Conservation (phyloP, 1,140 invertebrate genomes). For the Mercenaria mercenaria region DNA sequence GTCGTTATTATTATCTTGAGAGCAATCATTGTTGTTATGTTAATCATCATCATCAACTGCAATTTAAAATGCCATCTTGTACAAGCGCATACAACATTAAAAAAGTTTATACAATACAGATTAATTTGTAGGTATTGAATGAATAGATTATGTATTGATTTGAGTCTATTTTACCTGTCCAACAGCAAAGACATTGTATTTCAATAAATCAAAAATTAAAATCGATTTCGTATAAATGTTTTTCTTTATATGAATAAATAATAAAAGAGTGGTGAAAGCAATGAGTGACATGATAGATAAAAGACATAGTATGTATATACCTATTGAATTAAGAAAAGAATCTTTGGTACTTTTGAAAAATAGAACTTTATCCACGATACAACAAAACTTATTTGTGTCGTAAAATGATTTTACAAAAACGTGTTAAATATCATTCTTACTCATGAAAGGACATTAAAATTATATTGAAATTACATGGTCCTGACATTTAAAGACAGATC, state of each 20-base stretch:
- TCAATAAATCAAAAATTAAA: background rate
- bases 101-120: too few species aligned
- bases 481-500: background rate
- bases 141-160: too few species aligned
- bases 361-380: too few species aligned
- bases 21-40: too few species aligned
- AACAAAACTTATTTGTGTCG: constrained; percentile 5
- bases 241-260: background rate
- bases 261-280: background rate
- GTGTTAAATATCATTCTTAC: background rate
- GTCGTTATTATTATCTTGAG: too few species aligned
- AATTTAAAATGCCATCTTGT: too few species aligned
- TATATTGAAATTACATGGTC: background rate
- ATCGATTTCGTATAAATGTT: background rate
- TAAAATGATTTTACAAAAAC: constrained; percentile 1
- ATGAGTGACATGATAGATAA: background rate
- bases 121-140: too few species aligned
- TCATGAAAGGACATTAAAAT: background rate
- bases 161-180: background rate
- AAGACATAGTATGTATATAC: background rate
- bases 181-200: background rate
- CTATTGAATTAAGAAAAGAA: background rate
- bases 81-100: too few species aligned
- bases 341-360: background rate
- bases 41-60: too few species aligned